These are phyloP conservation scores for Zosterops hypoxanthus DNA, from an alignment of 2,113 vertebrate genomes.

Conservation along the genomic window DNA sequence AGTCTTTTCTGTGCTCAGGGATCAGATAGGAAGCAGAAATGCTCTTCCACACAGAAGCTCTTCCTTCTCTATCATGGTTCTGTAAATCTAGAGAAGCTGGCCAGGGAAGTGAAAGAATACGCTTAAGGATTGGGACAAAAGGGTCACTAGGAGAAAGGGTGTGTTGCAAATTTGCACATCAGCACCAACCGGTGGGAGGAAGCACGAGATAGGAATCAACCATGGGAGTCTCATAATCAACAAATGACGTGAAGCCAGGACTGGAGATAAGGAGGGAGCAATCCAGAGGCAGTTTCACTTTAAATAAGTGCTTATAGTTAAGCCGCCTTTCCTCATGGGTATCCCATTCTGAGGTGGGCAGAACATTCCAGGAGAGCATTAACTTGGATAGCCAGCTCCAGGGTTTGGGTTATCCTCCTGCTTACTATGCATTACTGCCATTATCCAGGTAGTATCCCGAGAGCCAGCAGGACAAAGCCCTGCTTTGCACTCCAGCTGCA, in stretches of 20 bases:
- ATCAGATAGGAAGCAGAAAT: background rate
- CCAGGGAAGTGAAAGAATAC: background rate
- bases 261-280: constrained; percentile 23
- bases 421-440: background rate
- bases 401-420: background rate
- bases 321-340: background rate
- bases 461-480: background rate
- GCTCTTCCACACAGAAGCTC: background rate
- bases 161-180: background rate
- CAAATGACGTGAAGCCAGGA: background rate
- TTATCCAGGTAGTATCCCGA: background rate
- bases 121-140: background rate
- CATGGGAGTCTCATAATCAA: background rate
- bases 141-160: background rate
- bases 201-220: constrained; percentile 9
- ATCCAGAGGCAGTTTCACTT: constrained; percentile 36
- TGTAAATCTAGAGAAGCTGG: background rate
- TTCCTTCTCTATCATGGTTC: background rate
- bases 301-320: background rate
- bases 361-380: background rate
- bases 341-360: background rate
- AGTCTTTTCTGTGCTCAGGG: background rate
- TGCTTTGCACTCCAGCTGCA: background rate
- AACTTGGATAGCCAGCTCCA: background rate
- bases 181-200: background rate